These are phyloP conservation scores for Leucophora obtusa DNA, from an alignment of 2,888 invertebrate species.

Conservation along the genomic window DNA sequence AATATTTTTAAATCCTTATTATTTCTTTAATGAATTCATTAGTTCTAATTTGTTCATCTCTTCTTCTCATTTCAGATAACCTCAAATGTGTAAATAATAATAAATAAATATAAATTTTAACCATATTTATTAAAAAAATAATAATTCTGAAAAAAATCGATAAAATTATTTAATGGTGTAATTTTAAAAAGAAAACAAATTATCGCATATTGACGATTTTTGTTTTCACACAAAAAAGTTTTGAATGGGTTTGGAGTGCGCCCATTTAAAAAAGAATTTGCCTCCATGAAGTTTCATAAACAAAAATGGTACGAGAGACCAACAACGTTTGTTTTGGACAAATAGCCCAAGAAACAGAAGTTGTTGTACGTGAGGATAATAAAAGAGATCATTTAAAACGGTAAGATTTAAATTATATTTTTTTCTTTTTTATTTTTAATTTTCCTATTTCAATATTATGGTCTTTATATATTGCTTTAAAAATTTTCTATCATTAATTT, in stretches of 20 bases:
- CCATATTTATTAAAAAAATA: conserved; percentile 4
- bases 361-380: conserved; percentile 89
- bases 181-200: conserved; percentile 40
- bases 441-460: neutral
- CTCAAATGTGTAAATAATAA: neutral
- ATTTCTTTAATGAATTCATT: neutral
- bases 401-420: conserved; percentile 63
- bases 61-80: conserved; percentile 20
- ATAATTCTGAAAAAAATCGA: conserved; percentile 11
- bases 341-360: conserved; percentile 94
- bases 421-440: neutral
- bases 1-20: no score
- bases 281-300: conserved; percentile 90
- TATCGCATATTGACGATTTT: conserved; percentile 56
- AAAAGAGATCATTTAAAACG: conserved; percentile 71
- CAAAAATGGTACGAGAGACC: conserved; percentile 99
- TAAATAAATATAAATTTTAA: conserved; percentile 1
- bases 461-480: neutral
- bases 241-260: conserved; percentile 75
- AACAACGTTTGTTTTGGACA: conserved; percentile 99
- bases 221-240: conserved; percentile 51
- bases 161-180: conserved; percentile 29
- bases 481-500: neutral
- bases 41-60: neutral
- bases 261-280: conserved; percentile 76